Evolutionary conservation across 2,888 invertebrate species (phyloP), one percentile per base, ranked within the genome.

Genomic region (Aplocera efformata): DNA sequence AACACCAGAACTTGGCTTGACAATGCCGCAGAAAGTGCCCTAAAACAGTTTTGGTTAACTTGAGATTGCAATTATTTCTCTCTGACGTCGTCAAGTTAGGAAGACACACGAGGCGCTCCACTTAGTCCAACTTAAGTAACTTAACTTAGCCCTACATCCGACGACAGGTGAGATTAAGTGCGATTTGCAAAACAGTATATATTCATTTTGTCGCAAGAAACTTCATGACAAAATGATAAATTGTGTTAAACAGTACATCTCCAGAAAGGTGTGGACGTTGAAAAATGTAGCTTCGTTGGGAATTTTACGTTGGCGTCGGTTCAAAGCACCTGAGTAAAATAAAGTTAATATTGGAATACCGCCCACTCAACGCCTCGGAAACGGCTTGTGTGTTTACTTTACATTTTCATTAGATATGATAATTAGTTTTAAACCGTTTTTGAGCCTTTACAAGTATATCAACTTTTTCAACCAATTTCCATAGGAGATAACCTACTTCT

Each of bases 81-180:
- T 55, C 50, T 53, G 56, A 56, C 28, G 17, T 7, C 60, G 55
- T 58, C 51, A 58, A 67, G 59, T 72, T 63, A 63, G 58, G 50
- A 59, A 68, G 63, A 69, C 65, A 66, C 53, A 65, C 62, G 58
- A 64, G 60, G 57, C 56, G 60, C 50, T 46, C 58, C 57, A 65
- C 58, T 67, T 69, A 63, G 54, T 50, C 53, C 49, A 58, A 65
- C 59, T 56, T 53, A 53, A 53, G 52, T 50, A 58, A 65, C 59
- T 56, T 53, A 53, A 53, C 50, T 54, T 46, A 41, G 20, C 26
- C 42, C 41, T 26, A 32, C 45, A 48, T 33, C 43, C 55, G 58
- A 48, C 60, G 66, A 65, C 68, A 72, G 67, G 67, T 70, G 56
- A 60, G 64, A 61, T 67, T 66, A 68, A 68, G 60, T 59, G 42